These are phyloP conservation scores for Clarias magur DNA, from an alignment of 2,113 vertebrate species.

Conservation along the genomic window DNA sequence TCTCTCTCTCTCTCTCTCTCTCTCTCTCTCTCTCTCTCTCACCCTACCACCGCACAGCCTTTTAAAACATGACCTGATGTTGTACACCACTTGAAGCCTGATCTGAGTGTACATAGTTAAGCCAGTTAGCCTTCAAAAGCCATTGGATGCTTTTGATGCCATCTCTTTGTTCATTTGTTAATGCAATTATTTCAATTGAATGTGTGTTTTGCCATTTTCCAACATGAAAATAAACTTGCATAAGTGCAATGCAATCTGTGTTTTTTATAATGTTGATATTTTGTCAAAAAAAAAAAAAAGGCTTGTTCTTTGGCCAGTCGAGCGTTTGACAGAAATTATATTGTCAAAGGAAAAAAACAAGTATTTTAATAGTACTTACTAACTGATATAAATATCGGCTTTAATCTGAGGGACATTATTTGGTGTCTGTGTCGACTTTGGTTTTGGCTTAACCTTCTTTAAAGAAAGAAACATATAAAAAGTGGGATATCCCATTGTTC, in stretches of 20 bases:
- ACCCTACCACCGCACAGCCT: conserved; percentile 33
- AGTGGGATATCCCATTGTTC: not conserved
- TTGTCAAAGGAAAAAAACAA: not conserved
- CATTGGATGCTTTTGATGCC: conserved; percentile 57
- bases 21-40: not conserved
- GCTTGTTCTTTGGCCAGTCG: not conserved
- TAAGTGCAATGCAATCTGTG: not conserved
- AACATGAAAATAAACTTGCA: conserved; percentile 42
- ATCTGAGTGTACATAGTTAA: conserved; percentile 43
- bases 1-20: not conserved
- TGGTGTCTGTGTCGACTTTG: not conserved
- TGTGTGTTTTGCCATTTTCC: conserved; percentile 60
- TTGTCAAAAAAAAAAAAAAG: not conserved
- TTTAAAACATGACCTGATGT: conserved; percentile 18
- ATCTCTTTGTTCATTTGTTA: conserved; percentile 53
- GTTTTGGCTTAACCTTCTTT: not conserved
- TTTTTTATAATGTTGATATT: not conserved
- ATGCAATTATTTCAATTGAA: conserved; percentile 65
- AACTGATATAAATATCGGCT: not conserved
- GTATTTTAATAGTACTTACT: not conserved
- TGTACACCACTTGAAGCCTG: conserved; percentile 33
- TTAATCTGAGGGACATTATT: not conserved
- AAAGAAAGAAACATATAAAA: not conserved
- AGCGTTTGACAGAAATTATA: not conserved
- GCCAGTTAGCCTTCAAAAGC: conserved; percentile 59